Percentiles rank a stretch among this genome's conserved stretches.
phyloP scores from a whole-genome alignment of 37 sponge, comb jelly and placozoan genomes.

The Agelas oroides region DNA sequence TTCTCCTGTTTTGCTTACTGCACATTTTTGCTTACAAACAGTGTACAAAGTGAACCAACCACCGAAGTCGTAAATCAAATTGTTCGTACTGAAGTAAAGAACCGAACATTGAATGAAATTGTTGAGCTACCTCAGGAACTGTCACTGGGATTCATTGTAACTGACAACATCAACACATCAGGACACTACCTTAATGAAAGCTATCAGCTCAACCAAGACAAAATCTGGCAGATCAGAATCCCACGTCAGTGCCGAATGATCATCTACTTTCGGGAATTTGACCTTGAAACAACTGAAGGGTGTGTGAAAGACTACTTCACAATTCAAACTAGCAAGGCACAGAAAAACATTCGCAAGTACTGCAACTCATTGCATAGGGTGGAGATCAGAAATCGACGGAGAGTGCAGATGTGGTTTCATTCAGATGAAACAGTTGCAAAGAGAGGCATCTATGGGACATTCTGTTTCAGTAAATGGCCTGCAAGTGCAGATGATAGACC shows the following conservation, averaged over 20 bases:
- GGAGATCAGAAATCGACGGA: conserved; percentile 12
- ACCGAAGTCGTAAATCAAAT: too few relatives aligned
- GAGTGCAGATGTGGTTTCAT: conserved; percentile 64
- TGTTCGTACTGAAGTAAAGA: too few relatives aligned
- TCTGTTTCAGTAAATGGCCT: conserved; percentile 28
- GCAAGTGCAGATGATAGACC: neutral
- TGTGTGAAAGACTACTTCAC: conserved; percentile 60
- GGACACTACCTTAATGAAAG: neutral
- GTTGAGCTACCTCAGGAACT: neutral
- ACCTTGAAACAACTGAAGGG: conserved; percentile 25
- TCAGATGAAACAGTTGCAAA: conserved; percentile 21
- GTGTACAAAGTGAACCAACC: too few relatives aligned
- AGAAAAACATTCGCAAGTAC: conserved; percentile 34
- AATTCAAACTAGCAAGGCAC: conserved; percentile 53
- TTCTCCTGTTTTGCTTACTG: too few relatives aligned
- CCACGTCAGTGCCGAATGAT: conserved; percentile 52
- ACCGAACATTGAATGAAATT: neutral
- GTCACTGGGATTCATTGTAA: conserved; percentile 24
- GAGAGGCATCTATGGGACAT: conserved; percentile 37
- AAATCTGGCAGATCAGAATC: conserved; percentile 62
- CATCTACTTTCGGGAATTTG: conserved; percentile 45
- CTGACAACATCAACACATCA: conserved; percentile 37
- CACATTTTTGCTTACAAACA: too few relatives aligned
- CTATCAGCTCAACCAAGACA: conserved; percentile 44
- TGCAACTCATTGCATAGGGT: conserved; percentile 31